Evolutionary conservation across 2,113 vertebrate species (phyloP).

Genomic region (Cottus gobio): DNA sequence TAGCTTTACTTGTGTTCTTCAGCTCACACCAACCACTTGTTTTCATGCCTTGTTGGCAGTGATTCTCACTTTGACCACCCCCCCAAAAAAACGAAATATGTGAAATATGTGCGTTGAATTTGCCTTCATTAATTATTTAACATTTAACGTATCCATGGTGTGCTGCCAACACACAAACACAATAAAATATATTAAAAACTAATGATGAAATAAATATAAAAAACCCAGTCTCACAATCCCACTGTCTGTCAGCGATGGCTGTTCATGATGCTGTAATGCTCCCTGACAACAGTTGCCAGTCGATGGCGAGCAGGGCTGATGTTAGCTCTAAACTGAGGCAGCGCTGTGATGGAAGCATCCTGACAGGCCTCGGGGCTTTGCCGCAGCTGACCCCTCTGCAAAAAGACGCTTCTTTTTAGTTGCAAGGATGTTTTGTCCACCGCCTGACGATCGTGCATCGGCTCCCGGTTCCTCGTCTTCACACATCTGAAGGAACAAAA

Average conservation of each 20-base stretch:
- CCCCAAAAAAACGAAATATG: too few relatives aligned
- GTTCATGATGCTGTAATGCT: slow-evolving; percentile 4
- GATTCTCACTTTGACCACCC: too few relatives aligned
- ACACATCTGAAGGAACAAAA: slow-evolving; percentile 53
- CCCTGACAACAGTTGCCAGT: slow-evolving; percentile 18
- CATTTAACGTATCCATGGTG: too few relatives aligned
- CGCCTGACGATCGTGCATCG: slow-evolving; percentile 47
- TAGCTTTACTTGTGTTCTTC: too few relatives aligned
- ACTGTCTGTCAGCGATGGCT: slow-evolving; percentile 7
- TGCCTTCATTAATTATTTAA: too few relatives aligned
- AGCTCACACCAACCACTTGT: too few relatives aligned
- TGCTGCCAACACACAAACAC: too few relatives aligned
- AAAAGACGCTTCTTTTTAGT: slow-evolving; percentile 31
- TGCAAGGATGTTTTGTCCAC: slow-evolving; percentile 41
- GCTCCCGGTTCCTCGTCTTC: slow-evolving; percentile 32
- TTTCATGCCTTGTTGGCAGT: too few relatives aligned
- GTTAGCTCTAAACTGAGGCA: slow-evolving; percentile 7
- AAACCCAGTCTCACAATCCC: background rate
- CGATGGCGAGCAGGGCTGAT: slow-evolving; percentile 9
- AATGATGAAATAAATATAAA: too few relatives aligned
- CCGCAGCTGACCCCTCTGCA: slow-evolving; percentile 59
- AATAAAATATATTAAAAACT: background rate
- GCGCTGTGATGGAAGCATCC: slow-evolving; percentile 45
- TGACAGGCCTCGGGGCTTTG: slow-evolving; percentile 61
- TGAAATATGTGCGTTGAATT: too few relatives aligned